A percentile compares a stretch with the other conserved stretches of the same genome.
Conservation (phyloP, 2,888 invertebrate species). For the Omphaloscelis lunosa region DNA sequence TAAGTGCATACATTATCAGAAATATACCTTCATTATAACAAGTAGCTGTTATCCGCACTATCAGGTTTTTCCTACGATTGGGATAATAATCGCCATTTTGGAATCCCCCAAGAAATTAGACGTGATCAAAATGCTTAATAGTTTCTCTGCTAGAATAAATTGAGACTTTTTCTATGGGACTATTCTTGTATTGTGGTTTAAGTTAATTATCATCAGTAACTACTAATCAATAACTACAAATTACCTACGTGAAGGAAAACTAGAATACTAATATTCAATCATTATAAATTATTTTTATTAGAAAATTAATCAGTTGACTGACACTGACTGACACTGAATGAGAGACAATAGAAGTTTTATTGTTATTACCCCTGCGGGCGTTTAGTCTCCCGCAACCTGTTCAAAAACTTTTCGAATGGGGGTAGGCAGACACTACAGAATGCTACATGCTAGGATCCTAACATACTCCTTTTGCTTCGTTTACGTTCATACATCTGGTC, state of each 20-base stretch:
- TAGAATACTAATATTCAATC: neutral
- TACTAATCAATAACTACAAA: neutral
- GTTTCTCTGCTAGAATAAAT: neutral
- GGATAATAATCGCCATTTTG: neutral
- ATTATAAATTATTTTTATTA: too few relatives aligned
- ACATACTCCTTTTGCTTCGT: too few relatives aligned
- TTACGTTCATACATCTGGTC: too few relatives aligned
- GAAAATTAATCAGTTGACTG: too few relatives aligned
- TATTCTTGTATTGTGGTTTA: neutral
- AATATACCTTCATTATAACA: neutral
- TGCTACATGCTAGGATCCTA: too few relatives aligned
- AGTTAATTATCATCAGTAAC: neutral
- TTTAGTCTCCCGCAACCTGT: too few relatives aligned
- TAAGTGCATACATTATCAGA: neutral
- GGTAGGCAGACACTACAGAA: too few relatives aligned
- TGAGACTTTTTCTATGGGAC: neutral
- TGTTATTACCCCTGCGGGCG: too few relatives aligned
- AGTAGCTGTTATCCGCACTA: neutral
- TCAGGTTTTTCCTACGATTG: conserved; percentile 3
- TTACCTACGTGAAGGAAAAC: neutral
- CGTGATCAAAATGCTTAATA: neutral
- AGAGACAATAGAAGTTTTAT: too few relatives aligned
- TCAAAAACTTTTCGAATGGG: too few relatives aligned
- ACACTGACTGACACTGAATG: too few relatives aligned
- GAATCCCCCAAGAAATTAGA: neutral